These are phyloP conservation scores for Sminthurinus aureus DNA, from an alignment of 2,888 invertebrate genomes.

Conservation along the genomic window DNA sequence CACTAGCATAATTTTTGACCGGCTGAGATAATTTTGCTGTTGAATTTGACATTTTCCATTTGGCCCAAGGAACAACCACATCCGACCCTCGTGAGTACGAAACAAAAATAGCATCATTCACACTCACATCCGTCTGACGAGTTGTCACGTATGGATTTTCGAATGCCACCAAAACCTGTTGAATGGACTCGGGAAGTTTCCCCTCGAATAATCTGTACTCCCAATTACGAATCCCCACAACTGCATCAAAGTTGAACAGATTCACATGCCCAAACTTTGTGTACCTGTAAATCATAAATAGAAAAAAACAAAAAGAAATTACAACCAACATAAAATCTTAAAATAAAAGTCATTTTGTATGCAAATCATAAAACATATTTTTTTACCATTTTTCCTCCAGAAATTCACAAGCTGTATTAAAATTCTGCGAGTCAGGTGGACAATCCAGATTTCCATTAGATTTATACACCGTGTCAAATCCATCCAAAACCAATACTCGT, in stretches of 20 bases:
- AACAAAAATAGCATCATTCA: neutral
- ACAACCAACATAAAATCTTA: too few relatives aligned
- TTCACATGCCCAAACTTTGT: too few relatives aligned
- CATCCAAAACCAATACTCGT: neutral
- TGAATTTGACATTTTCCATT: neutral
- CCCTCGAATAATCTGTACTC: too few relatives aligned
- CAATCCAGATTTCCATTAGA: neutral
- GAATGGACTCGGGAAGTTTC: neutral
- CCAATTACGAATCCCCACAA: neutral
- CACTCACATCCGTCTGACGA: neutral
- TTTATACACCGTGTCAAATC: neutral
- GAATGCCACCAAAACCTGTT: neutral
- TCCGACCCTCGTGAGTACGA: neutral
- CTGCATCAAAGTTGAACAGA: neutral
- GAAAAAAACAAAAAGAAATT: too few relatives aligned
- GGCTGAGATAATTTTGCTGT: neutral
- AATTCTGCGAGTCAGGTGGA: too few relatives aligned
- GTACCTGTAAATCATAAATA: too few relatives aligned
- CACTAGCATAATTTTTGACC: constrained; percentile 45
- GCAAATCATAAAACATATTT: too few relatives aligned
- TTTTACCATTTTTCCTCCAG: too few relatives aligned
- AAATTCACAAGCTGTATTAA: too few relatives aligned
- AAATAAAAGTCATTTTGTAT: too few relatives aligned
- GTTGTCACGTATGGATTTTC: neutral
- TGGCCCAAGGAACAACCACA: neutral